A percentile compares a stretch with the other conserved stretches of the same genome.
phyloP scores from a whole-genome alignment of 2,797 vertebrate genomes.

The Lophius americanus region DNA sequence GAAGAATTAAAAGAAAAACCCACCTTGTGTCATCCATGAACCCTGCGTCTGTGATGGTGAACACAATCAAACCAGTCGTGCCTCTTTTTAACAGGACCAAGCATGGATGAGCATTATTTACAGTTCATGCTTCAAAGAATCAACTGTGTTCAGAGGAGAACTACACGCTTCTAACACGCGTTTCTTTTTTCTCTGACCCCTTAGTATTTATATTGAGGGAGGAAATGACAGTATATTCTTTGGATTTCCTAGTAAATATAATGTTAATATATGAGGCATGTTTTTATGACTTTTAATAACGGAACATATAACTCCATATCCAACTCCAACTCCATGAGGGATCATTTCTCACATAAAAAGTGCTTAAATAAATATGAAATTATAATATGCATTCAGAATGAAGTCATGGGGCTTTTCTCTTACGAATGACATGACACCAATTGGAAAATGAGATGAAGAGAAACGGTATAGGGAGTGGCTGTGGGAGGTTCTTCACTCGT shows the following conservation, averaged over 20 bases:
- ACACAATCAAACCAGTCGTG: conserved; percentile 44
- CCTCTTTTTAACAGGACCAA: conserved; percentile 43
- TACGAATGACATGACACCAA: not conserved
- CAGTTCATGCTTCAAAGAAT: conserved; percentile 62
- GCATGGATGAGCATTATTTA: conserved; percentile 64
- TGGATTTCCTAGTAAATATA: no score
- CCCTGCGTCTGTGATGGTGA: conserved; percentile 1
- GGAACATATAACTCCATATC: not conserved
- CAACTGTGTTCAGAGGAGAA: conserved; percentile 23
- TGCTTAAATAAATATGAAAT: not conserved
- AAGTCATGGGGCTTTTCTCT: not conserved
- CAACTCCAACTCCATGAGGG: not conserved
- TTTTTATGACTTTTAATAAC: not conserved
- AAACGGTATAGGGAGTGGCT: conserved; percentile 36
- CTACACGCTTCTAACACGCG: not conserved
- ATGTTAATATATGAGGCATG: not conserved
- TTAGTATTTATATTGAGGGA: no score
- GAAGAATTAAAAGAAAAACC: not conserved
- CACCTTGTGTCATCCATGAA: conserved; percentile 9
- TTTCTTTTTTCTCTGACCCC: not conserved
- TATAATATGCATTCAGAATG: not conserved
- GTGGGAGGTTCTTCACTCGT: conserved; percentile 59
- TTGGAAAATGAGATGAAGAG: conserved; percentile 1
- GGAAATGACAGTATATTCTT: no score
- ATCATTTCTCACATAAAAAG: not conserved